A percentile compares a stretch with the other conserved stretches of the same genome.
Evolutionary conservation across 2,888 invertebrate genomes (phyloP).

Genomic region (Cheilosia grossa): DNA sequence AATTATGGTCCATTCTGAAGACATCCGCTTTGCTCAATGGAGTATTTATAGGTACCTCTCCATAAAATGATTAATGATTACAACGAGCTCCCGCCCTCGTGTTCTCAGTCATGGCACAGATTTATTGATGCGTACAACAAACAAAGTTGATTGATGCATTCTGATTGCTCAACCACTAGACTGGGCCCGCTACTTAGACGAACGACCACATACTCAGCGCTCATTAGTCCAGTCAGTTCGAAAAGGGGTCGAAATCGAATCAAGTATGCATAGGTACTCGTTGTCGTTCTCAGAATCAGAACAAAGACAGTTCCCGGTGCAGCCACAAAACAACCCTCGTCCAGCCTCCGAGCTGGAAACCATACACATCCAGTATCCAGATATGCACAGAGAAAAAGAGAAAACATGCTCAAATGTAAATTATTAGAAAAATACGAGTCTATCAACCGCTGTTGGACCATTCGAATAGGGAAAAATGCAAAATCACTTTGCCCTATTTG

Average conservation of each 20-base stretch:
- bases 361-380: neutral
- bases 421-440: slow-evolving; percentile 36
- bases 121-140: slow-evolving; percentile 66
- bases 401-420: slow-evolving; percentile 36
- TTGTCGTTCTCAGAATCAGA: neutral
- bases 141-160: slow-evolving; percentile 66
- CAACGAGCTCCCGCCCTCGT: slow-evolving; percentile 11
- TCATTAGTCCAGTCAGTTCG: slow-evolving; percentile 53
- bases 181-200: slow-evolving; percentile 33
- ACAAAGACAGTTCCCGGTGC: slow-evolving; percentile 43
- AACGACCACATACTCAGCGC: slow-evolving; percentile 52
- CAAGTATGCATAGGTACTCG: slow-evolving; percentile 1
- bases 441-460: slow-evolving; percentile 11
- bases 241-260: slow-evolving; percentile 13
- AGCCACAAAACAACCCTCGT: slow-evolving; percentile 20
- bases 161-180: slow-evolving; percentile 52
- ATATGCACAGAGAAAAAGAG: neutral
- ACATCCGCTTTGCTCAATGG: too few relatives aligned
- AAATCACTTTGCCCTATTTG: slow-evolving; percentile 70
- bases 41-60: neutral
- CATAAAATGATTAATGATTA: slow-evolving; percentile 61
- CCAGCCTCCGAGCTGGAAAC: neutral
- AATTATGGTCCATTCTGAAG: too few relatives aligned
- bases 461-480: slow-evolving; percentile 38
- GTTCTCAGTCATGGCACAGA: slow-evolving; percentile 35